Percentiles rank a stretch among this genome's conserved stretches.
phyloP scores from a whole-genome alignment of 2,797 vertebrate species.

The Cercopithecus neglectus region DNA sequence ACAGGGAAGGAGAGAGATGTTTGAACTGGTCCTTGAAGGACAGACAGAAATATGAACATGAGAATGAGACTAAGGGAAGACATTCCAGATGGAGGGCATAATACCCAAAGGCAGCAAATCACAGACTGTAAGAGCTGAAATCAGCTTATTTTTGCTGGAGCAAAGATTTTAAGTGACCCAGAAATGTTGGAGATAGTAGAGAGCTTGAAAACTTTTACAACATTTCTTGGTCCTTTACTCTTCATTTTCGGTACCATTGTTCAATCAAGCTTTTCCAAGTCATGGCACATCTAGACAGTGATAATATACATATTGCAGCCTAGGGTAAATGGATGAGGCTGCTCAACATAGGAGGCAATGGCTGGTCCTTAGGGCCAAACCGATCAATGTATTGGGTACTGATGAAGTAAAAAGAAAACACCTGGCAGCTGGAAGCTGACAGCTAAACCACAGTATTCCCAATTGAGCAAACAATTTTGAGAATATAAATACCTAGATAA shows the following conservation, averaged over 20 bases:
- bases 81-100: background rate
- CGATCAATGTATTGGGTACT: background rate
- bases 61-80: background rate
- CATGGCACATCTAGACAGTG: background rate
- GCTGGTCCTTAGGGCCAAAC: background rate
- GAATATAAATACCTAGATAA: slow-evolving; percentile 35
- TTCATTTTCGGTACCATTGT: slow-evolving; percentile 19
- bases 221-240: background rate
- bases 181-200: background rate
- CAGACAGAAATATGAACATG: background rate
- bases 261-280: slow-evolving; percentile 3
- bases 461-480: slow-evolving; percentile 40
- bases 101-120: slow-evolving; percentile 5
- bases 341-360: background rate
- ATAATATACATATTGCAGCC: background rate
- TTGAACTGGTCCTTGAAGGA: slow-evolving; percentile 5
- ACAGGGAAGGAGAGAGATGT: background rate
- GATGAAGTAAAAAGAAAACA: slow-evolving; percentile 28
- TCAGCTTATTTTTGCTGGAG: slow-evolving; percentile 17
- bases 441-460: background rate
- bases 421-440: background rate
- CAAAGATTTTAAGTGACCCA: background rate
- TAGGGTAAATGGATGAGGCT: background rate
- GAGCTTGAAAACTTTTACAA: background rate
- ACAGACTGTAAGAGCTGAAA: background rate